Percentiles rank a stretch among this genome's conserved stretches.
These are phyloP conservation scores for Drosophila ironensis DNA, from an alignment of 1,140 invertebrate species.

Conservation along the genomic window DNA sequence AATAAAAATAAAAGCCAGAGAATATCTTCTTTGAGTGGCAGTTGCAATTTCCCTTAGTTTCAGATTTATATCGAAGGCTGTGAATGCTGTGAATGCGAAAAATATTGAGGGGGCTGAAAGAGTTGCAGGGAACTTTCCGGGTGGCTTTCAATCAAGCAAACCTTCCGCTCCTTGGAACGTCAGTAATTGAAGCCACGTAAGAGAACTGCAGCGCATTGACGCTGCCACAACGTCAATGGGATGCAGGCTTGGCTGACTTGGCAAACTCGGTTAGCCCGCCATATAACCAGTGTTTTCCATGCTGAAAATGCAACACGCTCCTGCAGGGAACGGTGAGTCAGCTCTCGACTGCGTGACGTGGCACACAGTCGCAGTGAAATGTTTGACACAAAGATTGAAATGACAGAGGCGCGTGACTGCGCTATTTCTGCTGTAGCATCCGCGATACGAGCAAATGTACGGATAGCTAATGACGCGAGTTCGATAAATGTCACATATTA, in stretches of 20 bases:
- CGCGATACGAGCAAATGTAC: background rate
- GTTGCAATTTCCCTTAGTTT: background rate
- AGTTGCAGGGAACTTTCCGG: background rate
- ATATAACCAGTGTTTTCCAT: background rate
- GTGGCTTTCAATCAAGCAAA: background rate
- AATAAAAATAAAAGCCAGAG: background rate
- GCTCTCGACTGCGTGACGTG: background rate
- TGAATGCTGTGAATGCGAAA: background rate
- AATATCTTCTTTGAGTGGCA: background rate
- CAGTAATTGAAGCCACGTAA: slow-evolving; percentile 25
- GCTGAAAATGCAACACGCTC: slow-evolving; percentile 12
- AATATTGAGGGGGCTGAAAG: too few relatives aligned
- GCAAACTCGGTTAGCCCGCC: background rate
- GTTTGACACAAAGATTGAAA: background rate
- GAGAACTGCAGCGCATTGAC: background rate
- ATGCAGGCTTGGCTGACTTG: background rate
- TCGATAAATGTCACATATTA: slow-evolving; percentile 1
- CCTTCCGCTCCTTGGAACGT: background rate
- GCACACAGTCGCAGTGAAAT: slow-evolving; percentile 17
- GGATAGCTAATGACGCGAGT: slow-evolving; percentile 5
- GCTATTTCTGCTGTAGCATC: slow-evolving; percentile 1
- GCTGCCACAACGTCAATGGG: slow-evolving; percentile 5
- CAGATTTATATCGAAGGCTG: background rate
- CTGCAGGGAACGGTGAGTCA: background rate
- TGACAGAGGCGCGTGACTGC: slow-evolving; percentile 4